Evolutionary conservation across 2,113 vertebrate species (phyloP), one percentile per base, ranked within the genome.

Genomic region (Parus major): DNA sequence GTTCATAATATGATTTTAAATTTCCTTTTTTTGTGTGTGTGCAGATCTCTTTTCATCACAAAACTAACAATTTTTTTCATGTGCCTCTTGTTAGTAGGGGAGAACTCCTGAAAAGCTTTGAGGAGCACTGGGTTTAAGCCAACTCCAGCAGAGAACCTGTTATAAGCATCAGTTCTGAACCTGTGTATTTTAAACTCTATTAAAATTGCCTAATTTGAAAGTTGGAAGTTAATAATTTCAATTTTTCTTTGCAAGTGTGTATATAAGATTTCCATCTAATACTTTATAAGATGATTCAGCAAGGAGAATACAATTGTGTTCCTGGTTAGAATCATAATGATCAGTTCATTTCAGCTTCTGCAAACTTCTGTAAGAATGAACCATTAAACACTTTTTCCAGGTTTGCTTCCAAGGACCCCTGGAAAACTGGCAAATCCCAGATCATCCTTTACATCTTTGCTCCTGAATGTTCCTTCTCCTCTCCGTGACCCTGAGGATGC

Each of bases 371-470:
- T 49, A 25, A 17, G 33, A 66, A 83, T 35, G 44, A 90, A 82
- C 76, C 4, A 8, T 11, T 3, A 19, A 91, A 81, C 3, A 5
- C 11, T 2, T 46, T 90, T 94, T 91, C 52, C 64, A 94, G 93
- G 46, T 52, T 70, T 81, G 47, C 16, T 92, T 73, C 78, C 93
- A 57, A 97, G 93, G 88, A 76, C 90, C 12, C 82, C 60, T 44
- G 80, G 18, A 50, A 85, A 79, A 60, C 35, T 31, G 64, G 24
- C 70, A 35, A 78, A 96, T 53, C 86, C 88, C 5, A 79, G 71
- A n/a, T 87, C 95, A 42, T 78, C 71, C 47, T 23, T 78, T 0
- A 89, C 75, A 77, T 15, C 52, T 90, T 56, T 53, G 64, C 71
- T 36, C 53, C 88, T 27, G 46, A 68, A 22, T 1, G 0, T 35